Evolutionary conservation across 1,140 invertebrate genomes (phyloP), one percentile per base, ranked within the genome.

Genomic region (Daktulosphaira vitifoliae): DNA sequence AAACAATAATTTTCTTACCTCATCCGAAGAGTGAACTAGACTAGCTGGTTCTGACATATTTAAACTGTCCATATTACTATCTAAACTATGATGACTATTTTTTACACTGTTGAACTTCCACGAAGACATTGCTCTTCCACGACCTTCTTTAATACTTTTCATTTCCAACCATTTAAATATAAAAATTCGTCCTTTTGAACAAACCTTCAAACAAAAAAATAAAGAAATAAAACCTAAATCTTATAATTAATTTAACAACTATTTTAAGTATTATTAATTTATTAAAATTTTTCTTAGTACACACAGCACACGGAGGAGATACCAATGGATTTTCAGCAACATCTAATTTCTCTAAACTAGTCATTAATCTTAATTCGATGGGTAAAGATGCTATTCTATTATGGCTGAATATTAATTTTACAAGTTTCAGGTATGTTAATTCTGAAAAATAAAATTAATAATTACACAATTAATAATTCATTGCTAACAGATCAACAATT

Each of bases 91-190:
- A 48, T 48, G 25, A 62, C 25, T 59, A 20, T 25, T 48, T 8
- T 46, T 48, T 15, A 62, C 8, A 22, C 39, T 29, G 3, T 33
- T 62, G 13, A 62, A 62, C 18, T 48, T 62, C 42, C 42, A 48
- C 1, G 56, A 62, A 22, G 56, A 59, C 62, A 68, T 80, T 20
- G 22, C 25, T 48, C 42, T 8, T 46, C 29, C 46, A 15, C 42
- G 56, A 2, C 42, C 80, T 18, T 71, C 67, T 53, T 68, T 69
- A 13, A 65, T 52, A 79, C 71, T 3, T 80, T 80, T 29, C 83
- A 85, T 88, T 73, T 94, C 90, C 65, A 96, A 78, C 77, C 89
- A 94, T 74, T 96, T 96, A 79, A 94, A 95, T 67, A 96, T 90
- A 77, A 96, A 92, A 71, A 91, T 88, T 72, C 89, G 81, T 67